Percentiles rank a stretch among this genome's conserved stretches.
Conservation (phyloP, 2,888 invertebrate genomes). For the Scaptomyza caliginosa region DNA sequence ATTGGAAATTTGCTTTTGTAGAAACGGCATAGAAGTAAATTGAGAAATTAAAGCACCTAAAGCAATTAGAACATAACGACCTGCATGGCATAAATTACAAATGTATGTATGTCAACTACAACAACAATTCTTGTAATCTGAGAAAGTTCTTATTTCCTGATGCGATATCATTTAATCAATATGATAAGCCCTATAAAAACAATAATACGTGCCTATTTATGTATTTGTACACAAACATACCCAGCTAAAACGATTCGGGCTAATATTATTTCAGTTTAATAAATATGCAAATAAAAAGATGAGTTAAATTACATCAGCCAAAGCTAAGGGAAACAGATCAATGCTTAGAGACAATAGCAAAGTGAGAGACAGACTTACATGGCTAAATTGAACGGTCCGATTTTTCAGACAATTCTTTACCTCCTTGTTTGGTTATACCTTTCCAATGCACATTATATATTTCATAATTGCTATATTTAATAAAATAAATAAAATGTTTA, state of each 20-base stretch:
- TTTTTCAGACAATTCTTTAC: background rate
- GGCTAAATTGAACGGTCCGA: background rate
- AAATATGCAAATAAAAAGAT: background rate
- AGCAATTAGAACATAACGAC: slow-evolving; percentile 48
- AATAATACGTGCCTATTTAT: background rate
- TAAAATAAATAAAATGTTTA: no score
- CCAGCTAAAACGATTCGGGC: background rate
- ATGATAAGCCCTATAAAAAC: slow-evolving; percentile 41
- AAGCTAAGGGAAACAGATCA: background rate
- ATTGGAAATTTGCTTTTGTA: slow-evolving; percentile 65
- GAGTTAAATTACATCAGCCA: background rate
- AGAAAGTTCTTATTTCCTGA: slow-evolving; percentile 26
- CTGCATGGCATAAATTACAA: slow-evolving; percentile 39
- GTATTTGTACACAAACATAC: background rate
- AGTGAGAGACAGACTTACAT: background rate
- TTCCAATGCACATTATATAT: no score
- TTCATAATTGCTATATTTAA: no score
- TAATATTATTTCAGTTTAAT: background rate
- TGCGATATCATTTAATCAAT: slow-evolving; percentile 42
- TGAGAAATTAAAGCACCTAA: slow-evolving; percentile 68
- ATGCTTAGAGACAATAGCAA: background rate
- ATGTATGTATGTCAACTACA: background rate
- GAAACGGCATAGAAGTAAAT: slow-evolving; percentile 57
- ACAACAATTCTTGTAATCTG: slow-evolving; percentile 11
- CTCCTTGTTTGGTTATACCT: no score